Conservation (phyloP, 2,797 vertebrate species). For the Lithobates sylvaticus region DNA sequence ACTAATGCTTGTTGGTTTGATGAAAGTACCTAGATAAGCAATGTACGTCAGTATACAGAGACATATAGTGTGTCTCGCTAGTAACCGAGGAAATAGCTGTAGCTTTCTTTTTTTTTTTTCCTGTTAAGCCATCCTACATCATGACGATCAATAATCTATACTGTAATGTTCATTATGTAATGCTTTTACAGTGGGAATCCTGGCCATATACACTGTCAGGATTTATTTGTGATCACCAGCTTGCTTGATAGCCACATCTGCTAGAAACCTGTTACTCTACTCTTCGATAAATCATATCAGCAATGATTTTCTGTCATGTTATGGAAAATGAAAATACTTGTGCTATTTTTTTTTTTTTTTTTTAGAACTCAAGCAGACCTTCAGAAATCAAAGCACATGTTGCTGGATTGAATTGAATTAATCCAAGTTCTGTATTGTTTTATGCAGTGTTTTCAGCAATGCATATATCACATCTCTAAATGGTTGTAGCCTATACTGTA, state of each 20-base stretch:
- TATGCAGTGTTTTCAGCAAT: neutral
- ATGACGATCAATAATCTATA: constrained; percentile 34
- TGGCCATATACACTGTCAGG: constrained; percentile 5
- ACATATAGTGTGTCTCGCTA: no score
- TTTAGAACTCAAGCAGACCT: constrained; percentile 9
- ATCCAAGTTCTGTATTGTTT: neutral
- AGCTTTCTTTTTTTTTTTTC: neutral
- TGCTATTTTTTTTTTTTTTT: constrained; percentile 11
- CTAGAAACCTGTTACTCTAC: constrained; percentile 24
- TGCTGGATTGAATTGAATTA: neutral
- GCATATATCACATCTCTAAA: neutral
- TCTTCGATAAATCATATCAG: constrained; percentile 33
- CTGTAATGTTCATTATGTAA: constrained; percentile 11
- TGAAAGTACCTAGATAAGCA: no score
- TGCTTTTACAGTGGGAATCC: constrained; percentile 5
- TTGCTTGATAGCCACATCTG: constrained; percentile 39
- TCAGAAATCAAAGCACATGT: constrained; percentile 7
- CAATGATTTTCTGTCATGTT: constrained; percentile 38
- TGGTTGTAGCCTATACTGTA: neutral
- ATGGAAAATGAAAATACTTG: constrained; percentile 31
- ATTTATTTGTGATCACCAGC: constrained; percentile 17
- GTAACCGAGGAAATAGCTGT: neutral
- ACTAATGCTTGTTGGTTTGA: no score
- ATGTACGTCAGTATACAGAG: no score
- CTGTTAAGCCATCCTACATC: constrained; percentile 6